Conservation (phyloP, 2,888 invertebrate species). For the Campopleginae sp. region DNA sequence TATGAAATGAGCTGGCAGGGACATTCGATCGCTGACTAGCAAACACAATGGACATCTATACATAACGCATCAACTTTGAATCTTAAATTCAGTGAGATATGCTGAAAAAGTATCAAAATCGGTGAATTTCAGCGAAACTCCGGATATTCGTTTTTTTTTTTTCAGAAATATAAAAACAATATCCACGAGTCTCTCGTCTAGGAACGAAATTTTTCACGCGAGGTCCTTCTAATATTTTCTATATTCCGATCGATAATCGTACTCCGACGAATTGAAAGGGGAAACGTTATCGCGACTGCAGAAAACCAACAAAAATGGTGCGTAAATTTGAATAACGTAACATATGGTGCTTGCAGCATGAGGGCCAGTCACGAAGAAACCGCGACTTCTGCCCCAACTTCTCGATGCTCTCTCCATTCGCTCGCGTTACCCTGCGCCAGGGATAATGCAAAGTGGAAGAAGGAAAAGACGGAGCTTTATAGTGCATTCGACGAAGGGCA, state of each 20-base stretch:
- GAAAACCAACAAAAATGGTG: constrained; percentile 13
- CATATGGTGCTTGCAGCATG: constrained; percentile 63
- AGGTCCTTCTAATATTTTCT: background rate
- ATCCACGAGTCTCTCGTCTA: no score
- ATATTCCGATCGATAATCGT: background rate
- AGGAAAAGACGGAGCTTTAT: constrained; percentile 2
- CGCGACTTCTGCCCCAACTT: constrained; percentile 44
- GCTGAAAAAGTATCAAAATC: background rate
- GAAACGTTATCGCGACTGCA: background rate
- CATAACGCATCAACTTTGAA: background rate
- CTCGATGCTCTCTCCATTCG: constrained; percentile 30
- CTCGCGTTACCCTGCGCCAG: constrained; percentile 40
- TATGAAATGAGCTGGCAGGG: constrained; percentile 12
- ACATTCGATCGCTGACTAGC: constrained; percentile 8
- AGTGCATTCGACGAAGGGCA: no score
- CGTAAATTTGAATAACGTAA: constrained; percentile 75
- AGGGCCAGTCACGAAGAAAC: constrained; percentile 64
- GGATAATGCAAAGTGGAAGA: constrained; percentile 50
- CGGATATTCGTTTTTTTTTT: no score
- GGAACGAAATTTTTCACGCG: no score
- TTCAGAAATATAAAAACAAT: no score
- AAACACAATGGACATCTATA: constrained; percentile 5
- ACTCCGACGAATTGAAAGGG: background rate
- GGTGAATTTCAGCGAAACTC: no score
- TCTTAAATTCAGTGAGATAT: constrained; percentile 12